Base-by-base conservation (phyloP, 2,888 invertebrate genomes). In the Acrobasis repandana region DNA sequence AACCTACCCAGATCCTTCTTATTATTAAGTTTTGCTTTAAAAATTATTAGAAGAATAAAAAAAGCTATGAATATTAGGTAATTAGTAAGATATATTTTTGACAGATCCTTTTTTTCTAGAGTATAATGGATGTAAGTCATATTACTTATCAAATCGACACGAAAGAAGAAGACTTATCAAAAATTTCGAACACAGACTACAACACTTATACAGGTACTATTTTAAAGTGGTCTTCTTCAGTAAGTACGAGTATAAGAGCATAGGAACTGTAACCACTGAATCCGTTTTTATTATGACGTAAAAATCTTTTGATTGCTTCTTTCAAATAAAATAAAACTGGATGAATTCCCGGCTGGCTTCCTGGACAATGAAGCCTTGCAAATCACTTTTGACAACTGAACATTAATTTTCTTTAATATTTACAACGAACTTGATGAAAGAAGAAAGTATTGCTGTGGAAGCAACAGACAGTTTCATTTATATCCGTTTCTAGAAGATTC, bases 201-300 rank as follows among this genome's bases (percentile, higher is more conserved):
- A 5, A 28, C 0, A 28, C 0, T 8, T 28, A 28, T 28, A 28
- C 4, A 20, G 20, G 20, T 5, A 28, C 28, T 28, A 28, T 28
- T 28, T 28, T 28, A 8, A 2, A 28, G 8, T 28, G 0, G 6
- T 28, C 2, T 8, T 28, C 8, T 6, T 28, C 0, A 34, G 54
- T 20, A 38, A 54, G 20, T 43, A 38, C 36, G 16, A 34, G 15
- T 34, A 51, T 51, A 38, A 54, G 38, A 20, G 54, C n/a, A 43
- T 36, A 14, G 18, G 20, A 14, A 18, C 54, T 11, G 54, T 14
- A 48, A 58, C 33, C 48, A 15, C 49, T 58, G 49, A 48, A 58
- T 58, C 58, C 49, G n/a, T 49, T 58, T 56, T 58, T 58, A 57
- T 48, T 57, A 58, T 34, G 16, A 49, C 48, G 58, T 58, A 47